Base-by-base conservation (phyloP, 2,888 invertebrate genomes). In the Aspidiotus destructor region DNA sequence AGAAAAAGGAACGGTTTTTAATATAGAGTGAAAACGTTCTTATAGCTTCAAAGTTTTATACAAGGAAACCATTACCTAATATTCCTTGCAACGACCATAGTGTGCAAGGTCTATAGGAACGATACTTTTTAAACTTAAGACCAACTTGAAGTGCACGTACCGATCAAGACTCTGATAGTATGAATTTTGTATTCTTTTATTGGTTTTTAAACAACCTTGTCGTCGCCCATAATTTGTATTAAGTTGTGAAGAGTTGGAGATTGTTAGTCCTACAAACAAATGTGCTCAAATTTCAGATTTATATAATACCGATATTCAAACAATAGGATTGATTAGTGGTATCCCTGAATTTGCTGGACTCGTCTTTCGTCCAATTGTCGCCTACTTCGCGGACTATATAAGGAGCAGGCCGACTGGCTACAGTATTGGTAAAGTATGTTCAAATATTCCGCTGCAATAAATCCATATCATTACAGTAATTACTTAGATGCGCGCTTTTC, bases 291-390 rank as follows among this genome's bases (percentile, higher is more conserved):
- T 60, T 41, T n/a, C 15, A 63, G 63, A 63, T 63, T 15, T n/a
- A 8, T 54, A 53, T 41, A 54, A 63, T n/a, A 54, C 41, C 28
- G 63, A 63, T 55, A 63, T 63, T n/a, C 52, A 63, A 63, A 8
- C 7, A 6, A 54, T 63, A n/a, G 63, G 63, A 15, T 41, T 63
- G 15, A 28, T 63, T n/a, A 54, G 53, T 13, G 54, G 40, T 10
- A 8, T 63, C n/a, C 63, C 63, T 10, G 53, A 52, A 53, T 15
- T 54, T 53, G 52, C 53, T 28, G 63, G 53, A 28, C 52, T 63
- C 40, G 54, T 63, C 3, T 53, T 53, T 7, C 54, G 41, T 9
- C 63, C 63, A 8, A 41, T 63, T 10, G 41, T 52, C 41, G 63
- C 53, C 52, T 48, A 48, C 40, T 28, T 63, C 8, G 53, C 63